Evolutionary conservation across 2,113 vertebrate genomes (phyloP).

Genomic region (Sterrhoptilus dennistouni): DNA sequence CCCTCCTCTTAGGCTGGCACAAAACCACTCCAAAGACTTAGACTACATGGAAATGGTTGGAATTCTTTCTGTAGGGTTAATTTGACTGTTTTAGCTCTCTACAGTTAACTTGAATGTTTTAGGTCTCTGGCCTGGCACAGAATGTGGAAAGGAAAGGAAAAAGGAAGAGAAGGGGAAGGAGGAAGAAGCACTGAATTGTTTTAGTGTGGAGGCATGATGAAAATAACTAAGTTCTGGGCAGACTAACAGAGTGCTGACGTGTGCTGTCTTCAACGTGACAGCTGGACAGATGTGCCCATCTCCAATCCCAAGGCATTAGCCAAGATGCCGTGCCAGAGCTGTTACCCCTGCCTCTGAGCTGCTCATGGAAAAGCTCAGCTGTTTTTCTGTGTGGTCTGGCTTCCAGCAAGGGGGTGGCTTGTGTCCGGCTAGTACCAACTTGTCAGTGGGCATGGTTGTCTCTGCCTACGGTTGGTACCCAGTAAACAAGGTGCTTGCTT

Average conservation of each 20-base stretch:
- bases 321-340: background rate
- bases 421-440: fast-evolving
- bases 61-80: background rate
- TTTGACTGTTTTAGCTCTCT: background rate
- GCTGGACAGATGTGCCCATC: background rate
- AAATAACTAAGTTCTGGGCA: background rate
- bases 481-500: background rate
- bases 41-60: background rate
- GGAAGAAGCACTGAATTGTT: background rate
- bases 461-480: background rate
- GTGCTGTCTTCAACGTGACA: background rate
- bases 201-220: background rate
- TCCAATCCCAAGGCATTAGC: background rate
- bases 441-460: background rate
- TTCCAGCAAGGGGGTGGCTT: background rate
- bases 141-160: background rate
- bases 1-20: background rate
- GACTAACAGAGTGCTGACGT: background rate
- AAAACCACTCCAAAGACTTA: background rate
- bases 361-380: background rate
- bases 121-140: background rate
- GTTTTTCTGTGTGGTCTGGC: fast-evolving
- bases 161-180: background rate
- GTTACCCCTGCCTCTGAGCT: background rate
- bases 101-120: background rate